Evolutionary conservation across 2,113 vertebrate genomes (phyloP).

Genomic region (Gasterosteus nipponicus): DNA sequence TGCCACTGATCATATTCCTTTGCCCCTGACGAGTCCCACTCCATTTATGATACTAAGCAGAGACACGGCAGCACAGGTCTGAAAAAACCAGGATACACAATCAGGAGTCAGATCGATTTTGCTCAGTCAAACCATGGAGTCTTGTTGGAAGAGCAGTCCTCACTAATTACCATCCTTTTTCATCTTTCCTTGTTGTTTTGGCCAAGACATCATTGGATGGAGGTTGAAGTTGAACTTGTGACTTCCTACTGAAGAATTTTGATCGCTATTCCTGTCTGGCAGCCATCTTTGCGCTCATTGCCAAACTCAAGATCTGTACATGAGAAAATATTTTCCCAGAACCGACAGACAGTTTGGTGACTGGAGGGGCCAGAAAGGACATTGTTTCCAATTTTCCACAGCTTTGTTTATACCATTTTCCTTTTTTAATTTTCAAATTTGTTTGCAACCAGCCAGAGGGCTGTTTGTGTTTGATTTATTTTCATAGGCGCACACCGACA

Average conservation of each 20-base stretch:
- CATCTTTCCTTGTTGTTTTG: constrained; percentile 25
- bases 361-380: constrained; percentile 28
- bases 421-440: constrained; percentile 58
- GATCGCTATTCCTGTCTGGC: constrained; percentile 62
- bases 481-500: constrained; percentile 19
- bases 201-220: constrained; percentile 57
- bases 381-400: constrained; percentile 42
- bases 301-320: constrained; percentile 66
- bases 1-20: constrained; percentile 42
- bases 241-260: constrained; percentile 70
- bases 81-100: constrained; percentile 37
- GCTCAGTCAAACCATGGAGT: constrained; percentile 27
- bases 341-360: constrained; percentile 48
- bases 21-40: constrained; percentile 35
- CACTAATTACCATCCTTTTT: constrained; percentile 37
- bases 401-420: constrained; percentile 49
- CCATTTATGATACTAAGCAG: constrained; percentile 38
- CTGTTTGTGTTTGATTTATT: constrained; percentile 70
- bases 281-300: constrained; percentile 59
- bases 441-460: constrained; percentile 60
- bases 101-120: constrained; percentile 22
- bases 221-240: constrained; percentile 66
- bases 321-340: constrained; percentile 74
- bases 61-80: constrained; percentile 8
- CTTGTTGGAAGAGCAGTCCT: constrained; percentile 36